Percentiles rank a stretch among this genome's conserved stretches.
phyloP scores from a whole-genome alignment of 1,140 invertebrate species.

The Drosophila paulistorum region DNA sequence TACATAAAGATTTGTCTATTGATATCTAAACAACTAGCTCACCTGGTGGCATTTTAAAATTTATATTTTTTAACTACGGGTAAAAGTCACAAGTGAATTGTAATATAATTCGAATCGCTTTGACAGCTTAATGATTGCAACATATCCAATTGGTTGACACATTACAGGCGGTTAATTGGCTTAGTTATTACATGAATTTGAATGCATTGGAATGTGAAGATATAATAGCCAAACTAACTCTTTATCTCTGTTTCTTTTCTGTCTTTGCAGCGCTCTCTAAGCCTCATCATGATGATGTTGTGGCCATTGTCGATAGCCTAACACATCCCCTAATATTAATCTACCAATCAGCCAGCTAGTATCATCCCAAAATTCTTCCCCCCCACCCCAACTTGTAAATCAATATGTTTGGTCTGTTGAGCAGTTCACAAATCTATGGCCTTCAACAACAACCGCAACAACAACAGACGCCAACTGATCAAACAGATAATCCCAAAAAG shows the following conservation, averaged over 20 bases:
- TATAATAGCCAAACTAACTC: slow-evolving; percentile 13
- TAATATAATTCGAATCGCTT: slow-evolving; percentile 39
- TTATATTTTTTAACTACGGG: slow-evolving; percentile 11
- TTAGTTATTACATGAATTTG: slow-evolving; percentile 36
- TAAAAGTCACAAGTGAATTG: slow-evolving; percentile 26
- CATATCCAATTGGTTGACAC: slow-evolving; percentile 36
- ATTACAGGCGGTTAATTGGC: slow-evolving; percentile 41
- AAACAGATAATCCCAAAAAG: slow-evolving; percentile 45
- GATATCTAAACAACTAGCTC: too few relatives aligned
- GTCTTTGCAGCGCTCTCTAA: slow-evolving; percentile 40
- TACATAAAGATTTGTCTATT: too few relatives aligned
- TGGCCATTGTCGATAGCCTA: slow-evolving; percentile 21
- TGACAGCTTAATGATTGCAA: slow-evolving; percentile 48
- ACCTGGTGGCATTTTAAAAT: neutral
- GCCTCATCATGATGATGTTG: slow-evolving; percentile 37
- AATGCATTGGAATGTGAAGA: slow-evolving; percentile 18
- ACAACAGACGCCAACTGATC: slow-evolving; percentile 17
- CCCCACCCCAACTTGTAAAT: neutral
- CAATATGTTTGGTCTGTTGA: slow-evolving; percentile 68
- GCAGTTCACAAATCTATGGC: slow-evolving; percentile 72
- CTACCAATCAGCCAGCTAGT: slow-evolving; percentile 29
- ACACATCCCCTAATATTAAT: neutral
- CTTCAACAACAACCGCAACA: slow-evolving; percentile 44
- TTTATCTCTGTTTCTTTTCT: slow-evolving; percentile 4
- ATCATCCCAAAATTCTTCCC: slow-evolving; percentile 15